phyloP scores from a whole-genome alignment of 2,797 vertebrate species.

The Channa striata region DNA sequence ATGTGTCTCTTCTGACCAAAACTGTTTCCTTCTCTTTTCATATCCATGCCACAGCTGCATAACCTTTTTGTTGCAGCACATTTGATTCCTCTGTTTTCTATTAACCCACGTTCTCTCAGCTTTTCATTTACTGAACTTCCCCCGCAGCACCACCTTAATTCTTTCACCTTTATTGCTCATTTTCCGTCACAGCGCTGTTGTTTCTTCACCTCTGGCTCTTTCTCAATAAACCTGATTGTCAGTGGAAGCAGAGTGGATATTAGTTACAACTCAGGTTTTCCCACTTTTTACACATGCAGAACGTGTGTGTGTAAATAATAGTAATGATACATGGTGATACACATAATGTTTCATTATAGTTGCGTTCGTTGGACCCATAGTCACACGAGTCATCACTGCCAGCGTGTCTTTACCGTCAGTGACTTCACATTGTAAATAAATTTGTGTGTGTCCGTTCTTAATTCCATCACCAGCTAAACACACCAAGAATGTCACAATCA shows the following conservation, averaged over 20 bases:
- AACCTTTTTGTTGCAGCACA: too few relatives aligned
- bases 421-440: not conserved
- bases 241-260: not conserved
- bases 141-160: not conserved
- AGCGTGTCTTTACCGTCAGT: not conserved
- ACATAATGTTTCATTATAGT: not conserved
- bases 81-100: too few relatives aligned
- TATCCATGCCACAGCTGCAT: too few relatives aligned
- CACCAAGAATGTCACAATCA: not conserved
- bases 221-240: not conserved
- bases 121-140: too few relatives aligned
- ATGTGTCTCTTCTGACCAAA: too few relatives aligned
- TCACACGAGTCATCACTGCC: not conserved
- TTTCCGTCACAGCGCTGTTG: not conserved
- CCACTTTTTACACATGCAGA: not conserved
- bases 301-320: too few relatives aligned
- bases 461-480: not conserved
- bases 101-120: too few relatives aligned
- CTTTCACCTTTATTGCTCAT: not conserved
- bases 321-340: too few relatives aligned
- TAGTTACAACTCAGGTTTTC: constrained; percentile 2
- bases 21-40: too few relatives aligned
- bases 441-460: not conserved
- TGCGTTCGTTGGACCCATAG: not conserved
- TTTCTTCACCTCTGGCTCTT: not conserved